Evolutionary conservation across 2,888 invertebrate genomes (phyloP), one percentile per base, ranked within the genome.

Genomic region (Platycnemis pennipes): DNA sequence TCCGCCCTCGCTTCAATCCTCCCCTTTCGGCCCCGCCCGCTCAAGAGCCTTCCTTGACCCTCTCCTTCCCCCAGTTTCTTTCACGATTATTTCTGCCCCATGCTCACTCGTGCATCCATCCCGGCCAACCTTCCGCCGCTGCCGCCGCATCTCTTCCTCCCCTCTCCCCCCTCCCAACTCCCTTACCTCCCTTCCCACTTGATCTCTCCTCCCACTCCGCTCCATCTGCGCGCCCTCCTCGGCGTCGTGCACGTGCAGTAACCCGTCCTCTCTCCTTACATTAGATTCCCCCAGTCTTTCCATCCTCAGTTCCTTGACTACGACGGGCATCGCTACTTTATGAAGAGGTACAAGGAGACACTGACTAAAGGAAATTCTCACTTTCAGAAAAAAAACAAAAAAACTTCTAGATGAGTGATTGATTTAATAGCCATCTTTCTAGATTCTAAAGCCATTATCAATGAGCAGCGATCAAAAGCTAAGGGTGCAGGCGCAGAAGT

Each of bases 21-120:
- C 42, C 89, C 89, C 26, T 31, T 56, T 44, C 69, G 63, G 91
- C 91, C 91, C 91, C 91, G 69, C 91, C 91, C 91, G 91, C 53
- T 53, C 56, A 89, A 89, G 56, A 89, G 89, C 44, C 42, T 91
- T 45, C 44, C 91, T 87, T 87, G 46, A 87, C 87, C 87, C 87
- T 45, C 46, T 16, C 63, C 42, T 45, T 69, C 42, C 42, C 56
- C 42, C 31, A 2, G 3, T 26, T 77, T 37, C 77, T 77, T 63
- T 26, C 91, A 91, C 91, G 91, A 91, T 53, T 87, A 87, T 87
- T 46, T 46, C 87, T 87, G 45, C 87, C 87, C 46, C 45, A 45
- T 87, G 56, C 56, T n/a, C 53, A 31, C 56, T 44, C 91, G 42
- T 69, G 44, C 91, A 56, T 91, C 63, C 69, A 37, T 89, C 53